phyloP scores from a whole-genome alignment of 2,797 vertebrate genomes.

The Scyliorhinus canicula region DNA sequence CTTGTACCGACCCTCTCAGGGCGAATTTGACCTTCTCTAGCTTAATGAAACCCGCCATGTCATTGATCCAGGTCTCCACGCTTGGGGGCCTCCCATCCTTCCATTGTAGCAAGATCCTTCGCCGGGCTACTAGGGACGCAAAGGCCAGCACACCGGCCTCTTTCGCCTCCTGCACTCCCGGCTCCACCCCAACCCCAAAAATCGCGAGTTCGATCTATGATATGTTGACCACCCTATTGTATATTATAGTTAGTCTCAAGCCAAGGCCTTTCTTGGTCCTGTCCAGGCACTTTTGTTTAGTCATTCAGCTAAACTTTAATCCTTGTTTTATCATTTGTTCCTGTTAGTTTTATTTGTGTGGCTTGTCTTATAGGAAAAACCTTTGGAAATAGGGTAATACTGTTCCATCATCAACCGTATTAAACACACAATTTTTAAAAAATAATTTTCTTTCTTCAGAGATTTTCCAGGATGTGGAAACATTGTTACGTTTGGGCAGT shows the following conservation, averaged over 20 bases:
- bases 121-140: too few relatives aligned
- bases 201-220: too few relatives aligned
- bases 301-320: not conserved
- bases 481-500: constrained; percentile 91
- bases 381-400: not conserved
- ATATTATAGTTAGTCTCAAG: not conserved
- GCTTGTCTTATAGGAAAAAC: not conserved
- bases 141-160: too few relatives aligned
- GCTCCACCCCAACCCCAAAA: too few relatives aligned
- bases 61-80: too few relatives aligned
- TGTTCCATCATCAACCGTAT: not conserved
- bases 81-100: too few relatives aligned
- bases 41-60: too few relatives aligned
- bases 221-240: not conserved
- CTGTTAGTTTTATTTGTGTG: not conserved
- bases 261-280: not conserved
- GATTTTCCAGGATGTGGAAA: constrained; percentile 91
- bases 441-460: constrained; percentile 52
- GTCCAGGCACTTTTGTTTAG: not conserved
- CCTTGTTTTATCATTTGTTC: not conserved
- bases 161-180: too few relatives aligned
- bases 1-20: too few relatives aligned
- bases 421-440: not conserved
- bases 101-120: too few relatives aligned
- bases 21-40: too few relatives aligned